These are phyloP conservation scores for Passer domesticus DNA, from an alignment of 2,113 vertebrate species.

Conservation along the genomic window DNA sequence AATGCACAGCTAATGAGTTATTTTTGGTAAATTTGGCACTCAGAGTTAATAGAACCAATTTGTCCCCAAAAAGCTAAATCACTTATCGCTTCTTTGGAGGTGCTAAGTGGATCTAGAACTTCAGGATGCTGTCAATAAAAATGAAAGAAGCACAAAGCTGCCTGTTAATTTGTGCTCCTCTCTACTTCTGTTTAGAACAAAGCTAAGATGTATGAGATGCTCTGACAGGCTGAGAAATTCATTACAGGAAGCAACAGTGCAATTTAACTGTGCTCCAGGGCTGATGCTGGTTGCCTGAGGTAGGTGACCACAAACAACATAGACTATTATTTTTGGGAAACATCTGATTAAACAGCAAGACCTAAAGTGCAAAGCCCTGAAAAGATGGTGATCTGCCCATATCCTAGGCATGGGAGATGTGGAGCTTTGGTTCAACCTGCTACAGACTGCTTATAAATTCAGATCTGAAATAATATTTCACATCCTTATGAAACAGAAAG, in stretches of 20 bases:
- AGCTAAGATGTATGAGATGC: neutral
- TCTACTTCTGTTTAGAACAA: slow-evolving; percentile 25
- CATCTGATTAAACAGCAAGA: neutral
- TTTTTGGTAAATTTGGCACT: slow-evolving; percentile 76
- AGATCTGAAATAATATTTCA: slow-evolving; percentile 12
- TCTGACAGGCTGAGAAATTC: neutral
- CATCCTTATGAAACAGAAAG: slow-evolving; percentile 8
- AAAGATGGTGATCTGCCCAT: neutral
- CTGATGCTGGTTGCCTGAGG: neutral
- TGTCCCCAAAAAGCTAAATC: slow-evolving; percentile 76
- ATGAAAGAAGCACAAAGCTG: slow-evolving; percentile 46
- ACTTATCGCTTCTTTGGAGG: slow-evolving; percentile 75
- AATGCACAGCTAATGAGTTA: slow-evolving; percentile 76
- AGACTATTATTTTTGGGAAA: neutral
- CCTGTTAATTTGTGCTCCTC: slow-evolving; percentile 22
- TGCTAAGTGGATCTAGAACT: slow-evolving; percentile 79
- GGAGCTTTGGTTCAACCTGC: neutral
- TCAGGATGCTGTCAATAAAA: slow-evolving; percentile 67
- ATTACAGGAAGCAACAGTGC: neutral
- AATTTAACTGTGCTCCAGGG: slow-evolving; percentile 13
- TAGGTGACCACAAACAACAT: neutral
- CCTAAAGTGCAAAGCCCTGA: neutral
- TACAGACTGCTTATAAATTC: slow-evolving; percentile 3
- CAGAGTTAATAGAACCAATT: slow-evolving; percentile 71
- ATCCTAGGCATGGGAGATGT: neutral